Percentiles rank a stretch among this genome's conserved stretches.
Conservation (phyloP, 2,888 invertebrate species). For the Melieria picta region DNA sequence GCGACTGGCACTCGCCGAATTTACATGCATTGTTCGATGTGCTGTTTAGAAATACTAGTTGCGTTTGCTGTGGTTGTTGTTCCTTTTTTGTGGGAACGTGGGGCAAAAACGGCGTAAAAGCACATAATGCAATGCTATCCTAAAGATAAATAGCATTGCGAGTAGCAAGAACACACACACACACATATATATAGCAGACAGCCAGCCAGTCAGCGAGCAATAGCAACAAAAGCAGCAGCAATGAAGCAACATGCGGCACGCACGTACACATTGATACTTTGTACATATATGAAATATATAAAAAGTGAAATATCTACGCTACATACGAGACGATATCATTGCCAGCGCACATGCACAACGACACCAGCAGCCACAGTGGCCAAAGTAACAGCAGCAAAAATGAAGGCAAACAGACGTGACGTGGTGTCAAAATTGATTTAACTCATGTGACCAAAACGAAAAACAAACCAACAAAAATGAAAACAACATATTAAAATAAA, state of each 20-base stretch:
- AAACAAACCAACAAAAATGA: background rate
- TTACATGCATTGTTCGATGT: background rate
- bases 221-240: background rate
- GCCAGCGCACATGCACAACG: no score
- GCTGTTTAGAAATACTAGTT: background rate
- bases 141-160: conserved; percentile 14
- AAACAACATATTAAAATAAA: background rate
- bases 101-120: conserved; percentile 18
- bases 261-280: background rate
- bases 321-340: background rate
- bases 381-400: background rate
- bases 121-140: conserved; percentile 17
- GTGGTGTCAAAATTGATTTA: conserved; percentile 33
- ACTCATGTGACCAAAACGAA: conserved; percentile 11
- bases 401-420: conserved; percentile 27
- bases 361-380: no score
- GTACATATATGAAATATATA: background rate
- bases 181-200: background rate
- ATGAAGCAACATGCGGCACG: background rate
- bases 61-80: background rate
- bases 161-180: background rate
- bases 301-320: background rate
- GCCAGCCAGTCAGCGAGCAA: background rate
- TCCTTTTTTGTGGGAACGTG: background rate
- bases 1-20: background rate